phyloP scores from a whole-genome alignment of 1,140 invertebrate species.

The Subanguina moxae region DNA sequence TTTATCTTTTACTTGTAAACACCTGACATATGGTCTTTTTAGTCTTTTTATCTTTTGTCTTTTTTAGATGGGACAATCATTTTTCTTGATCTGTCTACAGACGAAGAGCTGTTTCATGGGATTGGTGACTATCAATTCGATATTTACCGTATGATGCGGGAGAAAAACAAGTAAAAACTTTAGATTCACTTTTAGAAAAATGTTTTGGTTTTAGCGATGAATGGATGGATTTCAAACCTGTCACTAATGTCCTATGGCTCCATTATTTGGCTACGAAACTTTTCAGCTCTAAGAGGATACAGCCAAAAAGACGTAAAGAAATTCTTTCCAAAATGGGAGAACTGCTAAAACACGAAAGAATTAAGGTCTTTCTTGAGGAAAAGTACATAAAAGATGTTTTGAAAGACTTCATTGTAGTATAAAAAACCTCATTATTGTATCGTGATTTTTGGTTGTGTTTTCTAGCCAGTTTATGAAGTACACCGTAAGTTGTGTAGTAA shows the following conservation, averaged over 20 bases:
- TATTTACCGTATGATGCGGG: conserved; percentile 75
- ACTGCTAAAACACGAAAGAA: neutral
- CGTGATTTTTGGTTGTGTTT: too few species aligned
- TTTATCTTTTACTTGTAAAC: too few species aligned
- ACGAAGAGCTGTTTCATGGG: conserved; percentile 73
- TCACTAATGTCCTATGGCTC: conserved; percentile 82
- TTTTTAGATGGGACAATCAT: conserved; percentile 67
- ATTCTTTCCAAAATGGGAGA: neutral
- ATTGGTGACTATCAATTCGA: conserved; percentile 88
- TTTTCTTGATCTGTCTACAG: conserved; percentile 74
- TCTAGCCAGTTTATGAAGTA: too few species aligned
- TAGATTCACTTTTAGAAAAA: too few species aligned
- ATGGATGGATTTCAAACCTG: conserved; percentile 75
- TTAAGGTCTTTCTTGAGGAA: neutral
- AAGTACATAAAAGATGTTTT: neutral
- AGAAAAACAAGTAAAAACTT: conserved; percentile 69
- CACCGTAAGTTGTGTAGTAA: too few species aligned
- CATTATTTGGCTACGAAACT: conserved; percentile 79
- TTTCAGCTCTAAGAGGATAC: conserved; percentile 42
- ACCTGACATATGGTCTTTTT: too few species aligned
- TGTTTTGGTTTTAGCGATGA: conserved; percentile 75
- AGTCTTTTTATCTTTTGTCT: too few species aligned
- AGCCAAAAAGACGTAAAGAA: neutral
- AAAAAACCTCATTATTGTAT: too few species aligned
- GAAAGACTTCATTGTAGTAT: neutral